These are phyloP conservation scores for Athene cunicularia DNA, from an alignment of 2,113 vertebrate genomes.

Conservation along the genomic window DNA sequence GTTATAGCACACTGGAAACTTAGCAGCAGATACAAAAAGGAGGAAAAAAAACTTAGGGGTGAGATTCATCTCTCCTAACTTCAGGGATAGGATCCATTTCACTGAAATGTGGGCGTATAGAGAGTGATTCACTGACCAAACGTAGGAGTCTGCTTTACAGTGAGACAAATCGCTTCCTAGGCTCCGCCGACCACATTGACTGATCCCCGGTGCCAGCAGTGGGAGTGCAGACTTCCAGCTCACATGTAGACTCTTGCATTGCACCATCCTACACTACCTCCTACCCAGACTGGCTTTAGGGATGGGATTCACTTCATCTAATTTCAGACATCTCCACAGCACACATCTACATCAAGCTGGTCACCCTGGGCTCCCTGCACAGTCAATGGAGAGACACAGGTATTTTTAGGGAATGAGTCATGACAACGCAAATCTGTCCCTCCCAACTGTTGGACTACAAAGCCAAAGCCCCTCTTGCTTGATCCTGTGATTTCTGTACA, in stretches of 20 bases:
- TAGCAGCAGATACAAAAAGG: conserved; percentile 43
- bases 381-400: conserved; percentile 7
- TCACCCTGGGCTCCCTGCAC: conserved; percentile 45
- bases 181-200: conserved; percentile 41
- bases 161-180: conserved; percentile 66
- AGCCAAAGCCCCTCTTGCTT: neutral
- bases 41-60: conserved; percentile 45
- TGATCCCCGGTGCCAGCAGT: conserved; percentile 43
- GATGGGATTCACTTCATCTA: conserved; percentile 49
- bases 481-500: neutral
- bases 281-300: conserved; percentile 57
- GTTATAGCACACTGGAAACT: neutral
- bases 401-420: conserved; percentile 61
- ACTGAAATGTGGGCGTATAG: conserved; percentile 48
- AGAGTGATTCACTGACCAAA: conserved; percentile 70
- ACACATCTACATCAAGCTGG: conserved; percentile 34
- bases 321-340: conserved; percentile 52
- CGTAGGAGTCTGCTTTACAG: conserved; percentile 69
- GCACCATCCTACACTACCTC: conserved; percentile 62
- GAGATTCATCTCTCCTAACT: conserved; percentile 53
- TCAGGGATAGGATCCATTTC: conserved; percentile 52
- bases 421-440: neutral
- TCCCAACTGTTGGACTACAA: neutral
- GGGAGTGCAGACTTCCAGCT: conserved; percentile 73
- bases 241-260: conserved; percentile 69